Base-by-base conservation (phyloP, 2,113 vertebrate genomes). In the Geococcyx californianus region DNA sequence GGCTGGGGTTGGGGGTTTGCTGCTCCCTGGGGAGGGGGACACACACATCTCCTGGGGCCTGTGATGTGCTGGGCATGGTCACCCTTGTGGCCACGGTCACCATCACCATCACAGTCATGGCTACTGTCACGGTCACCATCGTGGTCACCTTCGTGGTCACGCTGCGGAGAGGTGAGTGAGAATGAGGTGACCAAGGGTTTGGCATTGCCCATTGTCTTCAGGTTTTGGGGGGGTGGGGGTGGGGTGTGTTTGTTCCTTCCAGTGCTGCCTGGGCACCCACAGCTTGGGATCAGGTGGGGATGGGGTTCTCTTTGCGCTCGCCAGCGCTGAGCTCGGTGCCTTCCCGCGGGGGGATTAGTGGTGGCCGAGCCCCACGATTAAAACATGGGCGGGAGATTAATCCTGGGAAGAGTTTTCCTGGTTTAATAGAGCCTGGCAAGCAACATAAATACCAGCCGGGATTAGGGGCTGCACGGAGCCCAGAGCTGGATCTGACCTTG, bases 271-370 rank as follows among this genome's bases (percentile, higher is more conserved):
- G 44, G 25, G 51, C 44, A 40, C 63, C 47, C 47, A 7, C 16
- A 29, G 54, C 1, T 3, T 7, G 24, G 26, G 69, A 2, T 34
- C 2, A 3, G 29, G 55, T 0, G 0, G 40, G 13, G 15, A 3
- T 4, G 74, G 17, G 23, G 16, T 16, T 29, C 25, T 21, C 78
- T 38, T 47, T 2, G 0, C 49, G 1, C 82, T 56, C 14, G 0
- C 45, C 60, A 23, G 42, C 0, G 0, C 76, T 14, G 58, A 23
- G 45, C 82, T 70, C 82, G n/a, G n/a, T n/a, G n/a, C n/a, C 69
- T 92, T 42, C 79, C 55, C 4, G 2, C 0, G 1, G 4, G 8
- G 31, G 45, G 70, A 49, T 90, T 87, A 85, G 0, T 4, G 38
- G 21, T 28, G 73, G 6, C n/a, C 1, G 4, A 56, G 15, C 83